Evolutionary conservation across 2,113 vertebrate genomes (phyloP).

Genomic region (Ardeotis arabs): DNA sequence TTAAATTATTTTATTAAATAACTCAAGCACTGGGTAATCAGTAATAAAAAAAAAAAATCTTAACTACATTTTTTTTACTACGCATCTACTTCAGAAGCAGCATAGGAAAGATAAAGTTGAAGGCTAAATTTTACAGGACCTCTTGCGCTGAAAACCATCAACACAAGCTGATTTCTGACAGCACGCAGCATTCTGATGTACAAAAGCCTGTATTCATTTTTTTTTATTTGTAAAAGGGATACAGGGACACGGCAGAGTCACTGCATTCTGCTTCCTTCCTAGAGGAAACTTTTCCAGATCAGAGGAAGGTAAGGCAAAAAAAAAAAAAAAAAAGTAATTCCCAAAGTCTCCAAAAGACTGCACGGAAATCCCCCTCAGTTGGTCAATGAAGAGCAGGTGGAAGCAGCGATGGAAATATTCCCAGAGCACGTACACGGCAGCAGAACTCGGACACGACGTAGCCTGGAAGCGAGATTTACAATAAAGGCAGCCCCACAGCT

Average conservation of each 20-base stretch:
- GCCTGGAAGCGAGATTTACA: background rate
- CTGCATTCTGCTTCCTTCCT: background rate
- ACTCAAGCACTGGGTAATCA: background rate
- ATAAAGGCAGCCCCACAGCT: background rate
- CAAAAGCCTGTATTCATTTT: background rate
- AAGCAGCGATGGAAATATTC: background rate
- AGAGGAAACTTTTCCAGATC: background rate
- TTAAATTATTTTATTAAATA: background rate
- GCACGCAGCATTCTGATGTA: fast-evolving
- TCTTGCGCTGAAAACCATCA: background rate
- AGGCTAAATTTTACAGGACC: background rate
- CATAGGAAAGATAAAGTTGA: background rate
- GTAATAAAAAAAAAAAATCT: background rate
- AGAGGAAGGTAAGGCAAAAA: background rate
- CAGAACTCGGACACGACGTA: fast-evolving
- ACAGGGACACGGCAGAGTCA: background rate
- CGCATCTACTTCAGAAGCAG: background rate
- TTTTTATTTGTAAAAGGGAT: background rate
- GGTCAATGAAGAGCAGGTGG: background rate
- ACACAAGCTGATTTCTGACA: background rate
- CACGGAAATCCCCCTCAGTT: background rate
- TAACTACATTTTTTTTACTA: background rate
- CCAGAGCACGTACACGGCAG: background rate
- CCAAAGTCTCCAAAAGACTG: background rate
- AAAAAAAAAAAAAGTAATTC: background rate